Conservation (phyloP, 2,113 vertebrate genomes). For the Petroica traversi region DNA sequence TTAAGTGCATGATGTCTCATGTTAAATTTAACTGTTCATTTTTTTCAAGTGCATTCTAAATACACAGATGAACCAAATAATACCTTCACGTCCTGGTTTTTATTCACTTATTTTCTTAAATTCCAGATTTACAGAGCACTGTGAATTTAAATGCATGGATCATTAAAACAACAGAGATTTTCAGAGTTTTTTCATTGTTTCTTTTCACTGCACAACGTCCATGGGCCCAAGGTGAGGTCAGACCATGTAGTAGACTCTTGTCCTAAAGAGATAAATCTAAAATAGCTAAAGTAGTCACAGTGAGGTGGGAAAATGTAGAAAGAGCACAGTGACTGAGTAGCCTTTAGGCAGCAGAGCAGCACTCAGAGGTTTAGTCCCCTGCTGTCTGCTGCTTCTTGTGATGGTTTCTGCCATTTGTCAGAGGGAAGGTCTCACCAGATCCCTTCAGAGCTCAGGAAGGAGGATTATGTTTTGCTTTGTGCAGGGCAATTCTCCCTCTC, state of each 20-base stretch:
- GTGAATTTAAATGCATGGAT: neutral
- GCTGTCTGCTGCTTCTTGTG: neutral
- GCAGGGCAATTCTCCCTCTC: neutral
- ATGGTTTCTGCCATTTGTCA: neutral
- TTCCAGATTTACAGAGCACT: neutral
- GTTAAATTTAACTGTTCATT: neutral
- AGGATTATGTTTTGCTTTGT: neutral
- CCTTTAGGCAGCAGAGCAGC: neutral
- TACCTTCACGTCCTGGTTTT: neutral
- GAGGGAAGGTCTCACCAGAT: neutral
- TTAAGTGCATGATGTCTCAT: neutral
- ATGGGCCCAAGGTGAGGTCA: neutral
- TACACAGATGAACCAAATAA: neutral
- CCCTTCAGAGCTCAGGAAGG: neutral
- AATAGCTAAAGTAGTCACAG: neutral
- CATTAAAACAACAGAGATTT: neutral
- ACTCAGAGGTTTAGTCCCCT: neutral
- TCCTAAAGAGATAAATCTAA: neutral
- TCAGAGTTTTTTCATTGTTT: neutral
- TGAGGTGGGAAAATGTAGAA: neutral
- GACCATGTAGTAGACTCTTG: neutral
- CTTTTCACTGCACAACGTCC: neutral
- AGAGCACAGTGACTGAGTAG: neutral
- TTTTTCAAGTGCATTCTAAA: conserved; percentile 5
- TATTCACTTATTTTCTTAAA: neutral